A percentile compares a stretch with the other conserved stretches of the same genome.
Evolutionary conservation across 1,140 invertebrate species (phyloP).

Genomic region (Aradophagus sp.): DNA sequence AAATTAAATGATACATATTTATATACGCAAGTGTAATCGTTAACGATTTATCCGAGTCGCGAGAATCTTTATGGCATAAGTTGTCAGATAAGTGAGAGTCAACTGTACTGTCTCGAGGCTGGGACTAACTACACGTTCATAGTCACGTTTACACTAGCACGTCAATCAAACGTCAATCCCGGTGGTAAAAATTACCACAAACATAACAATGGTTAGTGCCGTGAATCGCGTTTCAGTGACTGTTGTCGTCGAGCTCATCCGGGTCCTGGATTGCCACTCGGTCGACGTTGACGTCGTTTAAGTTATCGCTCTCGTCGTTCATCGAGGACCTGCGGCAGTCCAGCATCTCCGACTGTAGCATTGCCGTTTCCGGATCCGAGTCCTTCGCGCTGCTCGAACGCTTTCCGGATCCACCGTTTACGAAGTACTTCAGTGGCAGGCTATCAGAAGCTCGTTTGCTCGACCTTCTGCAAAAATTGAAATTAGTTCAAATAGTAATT

Average conservation of each 20-base stretch:
- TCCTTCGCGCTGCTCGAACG: conserved; percentile 57
- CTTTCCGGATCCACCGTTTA: conserved; percentile 68
- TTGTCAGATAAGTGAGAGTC: conserved; percentile 49
- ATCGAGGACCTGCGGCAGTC: conserved; percentile 41
- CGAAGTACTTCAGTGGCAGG: conserved; percentile 66
- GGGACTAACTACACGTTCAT: conserved; percentile 53
- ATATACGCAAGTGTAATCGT: too few relatives aligned
- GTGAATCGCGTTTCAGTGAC: conserved; percentile 50
- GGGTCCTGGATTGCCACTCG: conserved; percentile 30
- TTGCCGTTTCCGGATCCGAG: conserved; percentile 46
- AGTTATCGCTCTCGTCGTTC: conserved; percentile 59
- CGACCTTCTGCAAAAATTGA: conserved; percentile 45
- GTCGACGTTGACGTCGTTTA: conserved; percentile 44
- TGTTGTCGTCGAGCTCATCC: conserved; percentile 43
- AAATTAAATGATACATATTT: too few relatives aligned
- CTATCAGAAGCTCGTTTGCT: conserved; percentile 60
- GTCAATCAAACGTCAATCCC: conserved; percentile 24
- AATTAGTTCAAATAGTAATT: too few relatives aligned
- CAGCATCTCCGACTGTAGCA: conserved; percentile 48
- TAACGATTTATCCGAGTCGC: neutral
- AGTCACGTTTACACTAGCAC: conserved; percentile 41
- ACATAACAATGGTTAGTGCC: conserved; percentile 53
- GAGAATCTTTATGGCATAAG: too few relatives aligned
- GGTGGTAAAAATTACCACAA: conserved; percentile 42
- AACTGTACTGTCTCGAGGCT: conserved; percentile 34